Conservation (phyloP, 2,888 invertebrate genomes). For the Cheilosia grossa region DNA sequence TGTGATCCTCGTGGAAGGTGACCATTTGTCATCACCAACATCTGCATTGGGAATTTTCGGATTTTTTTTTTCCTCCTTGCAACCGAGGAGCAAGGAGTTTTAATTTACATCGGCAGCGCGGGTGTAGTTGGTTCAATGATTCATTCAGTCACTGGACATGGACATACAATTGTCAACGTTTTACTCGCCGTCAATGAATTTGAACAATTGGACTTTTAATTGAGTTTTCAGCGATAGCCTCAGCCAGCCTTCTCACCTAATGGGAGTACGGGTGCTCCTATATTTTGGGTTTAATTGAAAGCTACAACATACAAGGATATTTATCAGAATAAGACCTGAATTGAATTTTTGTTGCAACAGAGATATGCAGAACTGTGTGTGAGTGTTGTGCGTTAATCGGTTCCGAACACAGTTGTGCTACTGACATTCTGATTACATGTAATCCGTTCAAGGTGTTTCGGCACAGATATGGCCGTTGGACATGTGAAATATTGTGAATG, state of each 20-base stretch:
- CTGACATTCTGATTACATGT: background rate
- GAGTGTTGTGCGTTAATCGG: conserved; percentile 17
- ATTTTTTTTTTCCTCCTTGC: conserved; percentile 45
- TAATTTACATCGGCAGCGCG: conserved; percentile 45
- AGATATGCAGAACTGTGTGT: conserved; percentile 13
- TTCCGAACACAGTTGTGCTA: background rate
- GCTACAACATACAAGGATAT: conserved; percentile 32
- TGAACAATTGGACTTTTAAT: conserved; percentile 76
- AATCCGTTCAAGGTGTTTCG: background rate
- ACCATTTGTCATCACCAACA: conserved; percentile 60
- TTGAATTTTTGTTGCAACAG: conserved; percentile 39
- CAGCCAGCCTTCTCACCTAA: conserved; percentile 15
- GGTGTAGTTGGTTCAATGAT: conserved; percentile 48
- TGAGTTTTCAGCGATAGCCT: conserved; percentile 73
- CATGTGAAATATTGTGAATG: too few species aligned
- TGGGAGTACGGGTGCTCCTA: conserved; percentile 35
- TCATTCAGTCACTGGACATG: conserved; percentile 46
- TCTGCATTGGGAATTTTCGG: conserved; percentile 62
- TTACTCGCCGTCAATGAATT: conserved; percentile 76
- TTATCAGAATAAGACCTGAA: conserved; percentile 23
- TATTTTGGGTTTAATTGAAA: conserved; percentile 68
- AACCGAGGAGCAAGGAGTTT: conserved; percentile 51
- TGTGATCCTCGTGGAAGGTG: conserved; percentile 66
- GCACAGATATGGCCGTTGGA: background rate
- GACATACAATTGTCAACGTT: conserved; percentile 64